Evolutionary conservation across 2,888 invertebrate genomes (phyloP), one percentile per base, ranked within the genome.

Genomic region (Tupiocoris notatus): DNA sequence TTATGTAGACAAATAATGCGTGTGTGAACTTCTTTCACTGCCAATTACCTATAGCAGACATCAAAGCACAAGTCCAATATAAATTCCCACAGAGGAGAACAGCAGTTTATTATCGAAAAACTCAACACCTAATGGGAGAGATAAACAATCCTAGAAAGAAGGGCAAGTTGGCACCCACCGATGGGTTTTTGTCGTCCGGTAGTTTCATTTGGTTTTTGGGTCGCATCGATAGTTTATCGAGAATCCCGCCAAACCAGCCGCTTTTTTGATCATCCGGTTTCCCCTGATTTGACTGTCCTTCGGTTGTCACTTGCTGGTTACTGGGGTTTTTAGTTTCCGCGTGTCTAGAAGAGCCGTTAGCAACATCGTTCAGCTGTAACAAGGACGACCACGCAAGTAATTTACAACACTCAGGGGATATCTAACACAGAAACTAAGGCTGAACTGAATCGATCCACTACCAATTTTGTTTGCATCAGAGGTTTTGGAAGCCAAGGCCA

Each of bases 191-290:
- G 85, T 97, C 96, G 85, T 96, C 96, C 0, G 97, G 96, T 81
- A 97, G 87, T 83, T 93, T 95, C 95, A 96, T 96, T 87, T 96
- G 95, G 87, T 95, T 96, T 85, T 93, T 94, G 62, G 93, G 91
- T 81, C 92, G 91, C 73, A 92, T 87, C 20, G 92, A 88, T 77
- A 95, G 87, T 85, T 93, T 93, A 84, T 89, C 92, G 86, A 93
- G 92, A 81, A 95, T 88, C 68, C 94, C 94, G 79, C 94, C 94
- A 82, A 96, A 91, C 93, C 95, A 95, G 75, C 93, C 91, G 65
- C 78, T 77, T 23, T 76, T 77, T 57, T 80, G 79, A 16, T 79
- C 79, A 16, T 78, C 78, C 16, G 57, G 67, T 71, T 73, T 77
- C 16, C 57, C 57, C 17, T 21, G 7, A 17, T 63, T 77, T 23